Evolutionary conservation across 2,888 invertebrate genomes (phyloP).

Genomic region (Lobophora halterata): DNA sequence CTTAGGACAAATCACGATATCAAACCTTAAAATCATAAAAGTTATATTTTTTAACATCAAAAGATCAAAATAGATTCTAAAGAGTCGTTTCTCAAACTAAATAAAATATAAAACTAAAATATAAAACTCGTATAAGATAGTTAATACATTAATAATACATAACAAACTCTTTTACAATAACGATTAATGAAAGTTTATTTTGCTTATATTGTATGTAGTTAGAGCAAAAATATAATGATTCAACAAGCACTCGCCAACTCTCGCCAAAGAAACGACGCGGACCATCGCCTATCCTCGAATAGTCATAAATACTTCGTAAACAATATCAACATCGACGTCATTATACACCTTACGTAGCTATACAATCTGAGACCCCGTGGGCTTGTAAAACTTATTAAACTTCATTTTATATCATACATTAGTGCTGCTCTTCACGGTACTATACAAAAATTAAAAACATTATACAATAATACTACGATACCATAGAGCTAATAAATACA

Average conservation of each 20-base stretch:
- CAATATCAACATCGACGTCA: conserved; percentile 54
- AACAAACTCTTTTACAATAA: too few relatives aligned
- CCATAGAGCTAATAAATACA: conserved; percentile 75
- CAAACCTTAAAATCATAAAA: conserved; percentile 55
- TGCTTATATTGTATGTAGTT: too few relatives aligned
- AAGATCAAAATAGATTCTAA: conserved; percentile 19
- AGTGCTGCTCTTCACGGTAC: conserved; percentile 63
- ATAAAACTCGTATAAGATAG: too few relatives aligned
- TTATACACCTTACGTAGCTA: conserved; percentile 71
- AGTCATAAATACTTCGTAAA: conserved; percentile 19
- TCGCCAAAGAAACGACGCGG: not conserved
- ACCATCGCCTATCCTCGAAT: conserved; percentile 3
- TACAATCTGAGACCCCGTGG: conserved; percentile 61
- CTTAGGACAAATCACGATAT: conserved; percentile 66
- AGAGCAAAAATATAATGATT: too few relatives aligned
- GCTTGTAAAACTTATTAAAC: conserved; percentile 65
- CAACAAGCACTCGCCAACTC: not conserved
- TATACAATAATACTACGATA: conserved; percentile 74
- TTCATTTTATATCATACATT: conserved; percentile 68
- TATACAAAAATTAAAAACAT: conserved; percentile 81
- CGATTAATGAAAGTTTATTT: too few relatives aligned
- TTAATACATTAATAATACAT: too few relatives aligned
- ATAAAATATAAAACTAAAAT: conserved; percentile 3
- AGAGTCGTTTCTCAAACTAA: not conserved
- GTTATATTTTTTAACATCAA: conserved; percentile 31